Evolutionary conservation across 2,113 vertebrate species (phyloP).

Genomic region (Zosterops hypoxanthus): DNA sequence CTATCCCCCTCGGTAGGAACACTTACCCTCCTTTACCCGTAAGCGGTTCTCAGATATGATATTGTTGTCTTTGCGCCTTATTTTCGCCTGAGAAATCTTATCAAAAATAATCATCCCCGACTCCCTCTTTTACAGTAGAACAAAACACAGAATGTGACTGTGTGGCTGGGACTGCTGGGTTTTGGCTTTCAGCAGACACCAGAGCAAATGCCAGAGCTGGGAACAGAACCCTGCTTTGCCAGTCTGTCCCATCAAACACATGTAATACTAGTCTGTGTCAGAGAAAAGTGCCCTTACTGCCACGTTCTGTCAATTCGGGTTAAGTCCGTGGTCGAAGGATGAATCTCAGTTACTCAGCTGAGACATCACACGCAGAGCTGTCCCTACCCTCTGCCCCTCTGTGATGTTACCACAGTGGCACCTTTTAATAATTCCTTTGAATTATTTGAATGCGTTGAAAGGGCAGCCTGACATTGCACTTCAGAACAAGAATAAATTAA

Average conservation of each 20-base stretch:
- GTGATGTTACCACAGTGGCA: neutral
- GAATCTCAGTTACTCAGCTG: neutral
- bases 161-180: neutral
- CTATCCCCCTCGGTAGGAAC: neutral
- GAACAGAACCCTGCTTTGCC: neutral
- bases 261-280: neutral
- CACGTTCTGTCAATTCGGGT: neutral
- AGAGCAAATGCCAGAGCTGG: neutral
- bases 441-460: neutral
- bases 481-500: neutral
- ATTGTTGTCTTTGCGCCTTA: neutral
- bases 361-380: accelerated
- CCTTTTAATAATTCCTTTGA: neutral
- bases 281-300: neutral
- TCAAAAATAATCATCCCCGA: neutral
- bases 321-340: neutral
- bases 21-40: neutral
- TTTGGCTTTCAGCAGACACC: neutral
- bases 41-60: neutral
- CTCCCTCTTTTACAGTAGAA: neutral
- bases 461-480: neutral
- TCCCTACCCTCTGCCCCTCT: neutral
- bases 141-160: neutral
- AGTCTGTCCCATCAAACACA: neutral
- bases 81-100: neutral